Conservation (phyloP, 2,797 vertebrate genomes). For the Sorex maritimensis region DNA sequence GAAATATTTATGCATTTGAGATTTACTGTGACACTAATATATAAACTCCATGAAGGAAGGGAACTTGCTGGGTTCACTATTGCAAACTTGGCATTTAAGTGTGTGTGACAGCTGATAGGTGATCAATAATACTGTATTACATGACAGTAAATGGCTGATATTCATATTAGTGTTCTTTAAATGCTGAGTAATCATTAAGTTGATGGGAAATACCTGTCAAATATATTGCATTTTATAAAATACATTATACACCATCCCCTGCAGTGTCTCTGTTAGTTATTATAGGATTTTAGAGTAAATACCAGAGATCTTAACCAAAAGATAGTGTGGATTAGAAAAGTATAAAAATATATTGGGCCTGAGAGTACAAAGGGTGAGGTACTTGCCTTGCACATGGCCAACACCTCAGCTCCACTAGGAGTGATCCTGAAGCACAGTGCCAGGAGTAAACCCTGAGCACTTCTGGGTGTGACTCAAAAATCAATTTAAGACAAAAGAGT, state of each 20-base stretch:
- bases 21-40: background rate
- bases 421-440: too few relatives aligned
- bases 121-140: background rate
- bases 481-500: too few relatives aligned
- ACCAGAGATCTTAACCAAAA: background rate
- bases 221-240: background rate
- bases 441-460: too few relatives aligned
- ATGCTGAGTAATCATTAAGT: background rate
- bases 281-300: background rate
- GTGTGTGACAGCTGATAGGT: background rate
- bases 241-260: background rate
- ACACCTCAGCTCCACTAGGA: too few relatives aligned
- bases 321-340: background rate
- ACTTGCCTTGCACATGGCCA: too few relatives aligned
- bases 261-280: background rate
- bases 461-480: too few relatives aligned
- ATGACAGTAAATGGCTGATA: background rate
- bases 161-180: background rate
- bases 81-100: background rate
- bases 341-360: background rate
- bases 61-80: background rate
- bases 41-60: background rate
- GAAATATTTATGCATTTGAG: background rate
- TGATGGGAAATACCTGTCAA: background rate
- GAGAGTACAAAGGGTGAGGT: too few relatives aligned